Base-by-base conservation (phyloP, 2,888 invertebrate species). In the Acanthosoma haemorrhoidale region DNA sequence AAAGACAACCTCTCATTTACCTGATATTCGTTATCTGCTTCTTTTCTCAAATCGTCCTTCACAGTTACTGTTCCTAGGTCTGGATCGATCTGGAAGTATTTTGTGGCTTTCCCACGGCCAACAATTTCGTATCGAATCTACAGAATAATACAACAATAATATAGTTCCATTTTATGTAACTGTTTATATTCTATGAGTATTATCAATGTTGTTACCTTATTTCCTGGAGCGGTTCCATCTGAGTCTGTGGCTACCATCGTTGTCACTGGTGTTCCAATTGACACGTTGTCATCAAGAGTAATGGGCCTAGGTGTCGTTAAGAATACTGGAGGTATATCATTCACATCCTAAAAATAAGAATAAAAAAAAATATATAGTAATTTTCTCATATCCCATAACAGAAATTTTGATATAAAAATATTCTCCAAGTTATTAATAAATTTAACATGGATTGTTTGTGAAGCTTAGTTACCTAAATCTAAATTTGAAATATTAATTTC, bases 251-350 rank as follows among this genome's bases (percentile, higher is more conserved):
- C 95, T 0, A 86, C 82, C 57, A 94, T 86, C 13, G 88, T 89
- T 18, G 90, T 88, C 0, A 95, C 89, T 1, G 88, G 83, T 1
- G 89, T 88, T 18, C 94, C 94, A 71, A 94, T 90, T 0, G 91
- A 84, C 0, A 90, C 88, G 36, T 92, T 89, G 77, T 93, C 94
- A 76, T 92, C 91, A 11, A 94, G 82, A 0, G 91, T 90, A 1
- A 94, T 87, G 0, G 94, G 92, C 66, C 90, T 88, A 0, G 92
- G 89, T 0, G 91, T 87, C 0, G 90, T 87, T 0, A 91, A 89
- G 79, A 94, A 94, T 64, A 92, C 88, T 5, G 94, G 94, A 0
- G 92, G 87, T 75, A 92, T 89, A 80, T 95, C 94, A 79, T 94
- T 94, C 74, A 89, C 87, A 79, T 94, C 94, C 86, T 92, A 81